Conservation (phyloP, 2,888 invertebrate species). For the Phaedon cochleariae region DNA sequence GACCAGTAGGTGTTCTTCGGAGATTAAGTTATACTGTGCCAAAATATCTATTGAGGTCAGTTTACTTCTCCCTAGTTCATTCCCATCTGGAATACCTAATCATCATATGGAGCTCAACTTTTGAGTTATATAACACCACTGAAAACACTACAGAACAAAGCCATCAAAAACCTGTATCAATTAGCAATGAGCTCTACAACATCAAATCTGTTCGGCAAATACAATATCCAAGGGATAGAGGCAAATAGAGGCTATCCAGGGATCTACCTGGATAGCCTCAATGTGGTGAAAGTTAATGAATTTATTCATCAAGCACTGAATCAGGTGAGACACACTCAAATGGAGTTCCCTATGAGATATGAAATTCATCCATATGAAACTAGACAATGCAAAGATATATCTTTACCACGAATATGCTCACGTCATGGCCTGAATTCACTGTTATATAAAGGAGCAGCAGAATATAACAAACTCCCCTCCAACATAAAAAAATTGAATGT, state of each 20-base stretch:
- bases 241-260: too few species aligned
- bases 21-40: too few species aligned
- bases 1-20: too few species aligned
- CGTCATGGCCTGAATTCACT: slow-evolving; percentile 10
- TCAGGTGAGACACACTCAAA: slow-evolving; percentile 14
- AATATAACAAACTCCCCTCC: slow-evolving; percentile 15
- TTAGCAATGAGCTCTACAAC: too few species aligned
- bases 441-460: slow-evolving; percentile 4
- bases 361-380: slow-evolving; percentile 10
- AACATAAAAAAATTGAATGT: slow-evolving; percentile 9
- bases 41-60: too few species aligned
- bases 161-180: too few species aligned
- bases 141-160: too few species aligned
- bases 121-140: too few species aligned
- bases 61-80: too few species aligned
- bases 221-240: background rate
- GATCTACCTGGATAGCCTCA: slow-evolving; percentile 5
- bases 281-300: slow-evolving; percentile 14
- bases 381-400: slow-evolving; percentile 9
- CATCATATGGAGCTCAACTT: too few species aligned
- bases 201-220: background rate
- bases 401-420: slow-evolving; percentile 10
- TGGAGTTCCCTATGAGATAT: slow-evolving; percentile 12
- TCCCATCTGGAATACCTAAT: too few species aligned
- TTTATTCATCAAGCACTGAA: slow-evolving; percentile 15